Evolutionary conservation across 2,797 vertebrate species (phyloP).

Genomic region (Avahi laniger): DNA sequence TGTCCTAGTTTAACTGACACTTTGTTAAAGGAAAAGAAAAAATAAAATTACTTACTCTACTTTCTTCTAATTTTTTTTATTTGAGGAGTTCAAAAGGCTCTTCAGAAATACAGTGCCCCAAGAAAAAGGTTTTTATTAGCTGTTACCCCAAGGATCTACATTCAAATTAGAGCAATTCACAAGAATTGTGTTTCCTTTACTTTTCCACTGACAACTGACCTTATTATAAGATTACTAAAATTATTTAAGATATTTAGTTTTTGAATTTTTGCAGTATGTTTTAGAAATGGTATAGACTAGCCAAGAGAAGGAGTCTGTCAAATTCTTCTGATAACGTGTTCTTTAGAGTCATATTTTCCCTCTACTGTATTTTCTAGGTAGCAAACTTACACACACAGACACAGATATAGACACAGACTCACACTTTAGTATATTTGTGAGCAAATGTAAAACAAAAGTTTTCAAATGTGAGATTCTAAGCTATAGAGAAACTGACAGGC

Average conservation of each 20-base stretch:
- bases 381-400: not conserved
- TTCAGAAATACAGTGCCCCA: not conserved
- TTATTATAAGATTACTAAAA: constrained; percentile 29
- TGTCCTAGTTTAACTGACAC: constrained; percentile 20
- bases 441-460: constrained; percentile 18
- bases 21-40: constrained; percentile 39
- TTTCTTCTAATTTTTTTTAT: constrained; percentile 35
- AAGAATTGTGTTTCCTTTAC: not conserved
- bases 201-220: constrained; percentile 2
- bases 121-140: not conserved
- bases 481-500: not conserved
- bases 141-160: not conserved
- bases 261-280: not conserved
- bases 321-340: not conserved
- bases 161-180: constrained; percentile 22
- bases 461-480: constrained; percentile 35
- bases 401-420: not conserved
- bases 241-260: not conserved
- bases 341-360: not conserved
- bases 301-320: not conserved
- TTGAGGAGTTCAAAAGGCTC: constrained; percentile 8
- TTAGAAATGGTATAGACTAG: not conserved
- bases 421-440: not conserved
- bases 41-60: constrained; percentile 2
- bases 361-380: not conserved